Base-by-base conservation (phyloP, 2,888 invertebrate species). In the Trachelus troglodyta region DNA sequence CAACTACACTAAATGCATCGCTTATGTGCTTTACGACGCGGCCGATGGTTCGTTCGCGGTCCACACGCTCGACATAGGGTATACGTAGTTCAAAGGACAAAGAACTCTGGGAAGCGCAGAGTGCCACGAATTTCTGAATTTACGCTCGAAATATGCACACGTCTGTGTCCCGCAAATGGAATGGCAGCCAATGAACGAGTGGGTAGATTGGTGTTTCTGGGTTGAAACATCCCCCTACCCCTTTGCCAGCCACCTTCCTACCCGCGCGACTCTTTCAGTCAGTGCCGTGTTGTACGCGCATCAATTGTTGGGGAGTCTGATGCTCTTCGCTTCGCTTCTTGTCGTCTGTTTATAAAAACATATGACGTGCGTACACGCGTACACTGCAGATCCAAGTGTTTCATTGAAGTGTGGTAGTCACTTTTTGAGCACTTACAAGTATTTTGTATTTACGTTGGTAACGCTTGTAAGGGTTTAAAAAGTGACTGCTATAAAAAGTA, bases 61-160 rank as follows among this genome's bases (percentile, higher is more conserved):
- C 12, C 31, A 11, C 71, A 9, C 23, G 15, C 15, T 69, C 9
- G 71, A 23, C 33, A 30, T 3, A 31, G 71, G 71, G 1, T 56
- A 9, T 23, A 23, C 56, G 56, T 9, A 23, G 23, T 56, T 56
- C 56, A 56, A 56, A 56, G 56, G 23, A 37, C 37, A 37, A 15
- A 56, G 56, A 56, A 23, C 23, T 23, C 56, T 56, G 56, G 56
- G 1, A 56, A 15, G 23, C 23, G 56, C 9, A 2, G 9, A 56
- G 56, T 77, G 69, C 79, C 78, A 73, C 78, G 78, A 82, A 82
- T 82, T 82, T 81, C 76, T 74, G 77, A 82, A 82, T 82, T 81
- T 79, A 81, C 78, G 77, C 79, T 75, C 75, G 79, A 78, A 80
- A 77, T 74, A 77, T 76, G 76, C 80, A 77, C 80, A 73, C 80